Percentiles rank a stretch among this genome's conserved stretches.
phyloP scores from a whole-genome alignment of 2,113 vertebrate species.

The Crocuta crocuta region DNA sequence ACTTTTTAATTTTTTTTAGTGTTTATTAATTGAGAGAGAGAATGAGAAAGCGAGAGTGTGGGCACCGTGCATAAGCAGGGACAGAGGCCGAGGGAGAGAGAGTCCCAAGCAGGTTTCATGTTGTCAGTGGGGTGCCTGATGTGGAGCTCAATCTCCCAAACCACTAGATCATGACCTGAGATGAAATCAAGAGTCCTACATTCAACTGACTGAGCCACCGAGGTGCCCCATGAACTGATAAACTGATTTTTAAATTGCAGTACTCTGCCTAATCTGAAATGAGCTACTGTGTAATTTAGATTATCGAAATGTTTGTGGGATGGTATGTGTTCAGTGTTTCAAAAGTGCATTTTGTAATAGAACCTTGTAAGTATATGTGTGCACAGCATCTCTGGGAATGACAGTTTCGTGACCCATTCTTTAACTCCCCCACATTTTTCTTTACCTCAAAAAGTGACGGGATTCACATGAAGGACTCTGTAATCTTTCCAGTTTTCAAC shows the following conservation, averaged over 20 bases:
- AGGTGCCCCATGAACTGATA: neutral
- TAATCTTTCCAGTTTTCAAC: conserved; percentile 5
- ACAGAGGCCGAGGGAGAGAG: too few relatives aligned
- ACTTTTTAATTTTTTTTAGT: too few relatives aligned
- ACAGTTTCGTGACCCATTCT: neutral
- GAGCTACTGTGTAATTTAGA: neutral
- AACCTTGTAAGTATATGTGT: neutral
- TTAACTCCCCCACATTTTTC: neutral
- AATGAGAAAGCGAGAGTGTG: too few relatives aligned
- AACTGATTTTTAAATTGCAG: neutral
- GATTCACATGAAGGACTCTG: neutral
- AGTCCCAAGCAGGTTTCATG: too few relatives aligned
- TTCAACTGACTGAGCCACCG: too few relatives aligned
- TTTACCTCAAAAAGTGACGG: neutral
- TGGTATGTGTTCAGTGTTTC: neutral
- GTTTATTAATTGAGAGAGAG: too few relatives aligned
- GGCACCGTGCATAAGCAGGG: too few relatives aligned
- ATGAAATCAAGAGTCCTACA: too few relatives aligned
- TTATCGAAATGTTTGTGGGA: neutral
- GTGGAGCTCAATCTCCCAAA: neutral
- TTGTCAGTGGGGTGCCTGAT: too few relatives aligned
- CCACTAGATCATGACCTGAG: too few relatives aligned
- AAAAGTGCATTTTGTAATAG: neutral
- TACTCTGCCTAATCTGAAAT: neutral
- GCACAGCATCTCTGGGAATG: neutral